Evolutionary conservation across 2,888 invertebrate genomes (phyloP).

Genomic region (Thecophora atra): DNA sequence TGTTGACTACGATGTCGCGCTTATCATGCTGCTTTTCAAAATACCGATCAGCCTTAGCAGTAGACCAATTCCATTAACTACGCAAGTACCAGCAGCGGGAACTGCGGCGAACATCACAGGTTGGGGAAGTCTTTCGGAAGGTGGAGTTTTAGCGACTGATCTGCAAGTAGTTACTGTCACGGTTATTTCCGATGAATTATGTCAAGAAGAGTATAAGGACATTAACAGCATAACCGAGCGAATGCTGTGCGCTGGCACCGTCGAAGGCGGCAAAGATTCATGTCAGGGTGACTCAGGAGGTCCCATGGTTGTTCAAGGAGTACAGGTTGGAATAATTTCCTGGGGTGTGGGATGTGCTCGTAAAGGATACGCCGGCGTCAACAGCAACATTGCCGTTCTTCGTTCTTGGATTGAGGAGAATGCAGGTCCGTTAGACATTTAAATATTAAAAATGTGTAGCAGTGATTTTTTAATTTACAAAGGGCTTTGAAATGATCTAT

Average conservation of each 20-base stretch:
- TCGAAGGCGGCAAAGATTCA: conserved; percentile 59
- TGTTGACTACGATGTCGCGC: conserved; percentile 43
- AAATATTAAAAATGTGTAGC: too few relatives aligned
- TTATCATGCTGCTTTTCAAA: conserved; percentile 33
- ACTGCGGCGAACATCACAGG: conserved; percentile 52
- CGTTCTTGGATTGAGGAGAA: conserved; percentile 36
- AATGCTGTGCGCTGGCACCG: conserved; percentile 58
- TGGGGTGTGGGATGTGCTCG: conserved; percentile 59
- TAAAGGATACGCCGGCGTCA: conserved; percentile 38
- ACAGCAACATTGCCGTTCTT: conserved; percentile 37
- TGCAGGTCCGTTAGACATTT: not conserved
- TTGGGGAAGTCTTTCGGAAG: conserved; percentile 53
- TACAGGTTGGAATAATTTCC: conserved; percentile 58
- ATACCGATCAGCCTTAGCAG: conserved; percentile 53
- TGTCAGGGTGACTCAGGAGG: conserved; percentile 63
- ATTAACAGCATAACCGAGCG: conserved; percentile 46
- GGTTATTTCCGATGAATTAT: conserved; percentile 47
- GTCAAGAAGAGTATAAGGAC: conserved; percentile 48
- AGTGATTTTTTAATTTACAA: too few relatives aligned
- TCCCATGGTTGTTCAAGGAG: conserved; percentile 52
- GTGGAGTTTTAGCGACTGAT: conserved; percentile 42
- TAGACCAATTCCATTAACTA: conserved; percentile 71
- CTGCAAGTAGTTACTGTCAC: conserved; percentile 54
- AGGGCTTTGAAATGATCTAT: too few relatives aligned
- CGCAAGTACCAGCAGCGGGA: conserved; percentile 55